Conservation (phyloP, 2,113 vertebrate species). For the Abramis brama region DNA sequence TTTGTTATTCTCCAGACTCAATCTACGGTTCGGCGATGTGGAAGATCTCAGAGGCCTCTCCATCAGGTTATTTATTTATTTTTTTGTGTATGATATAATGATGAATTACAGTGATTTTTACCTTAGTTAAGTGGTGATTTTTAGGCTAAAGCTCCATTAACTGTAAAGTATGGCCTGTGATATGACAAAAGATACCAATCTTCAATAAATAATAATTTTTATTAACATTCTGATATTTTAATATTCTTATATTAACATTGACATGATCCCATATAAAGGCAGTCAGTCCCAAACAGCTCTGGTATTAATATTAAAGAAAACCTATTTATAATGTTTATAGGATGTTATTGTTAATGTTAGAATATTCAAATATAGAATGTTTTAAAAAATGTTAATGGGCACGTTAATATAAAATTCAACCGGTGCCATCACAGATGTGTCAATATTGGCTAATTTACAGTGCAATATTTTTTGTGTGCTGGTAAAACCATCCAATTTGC, state of each 20-base stretch:
- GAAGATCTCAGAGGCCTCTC: slow-evolving; percentile 82
- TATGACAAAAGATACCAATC: slow-evolving; percentile 67
- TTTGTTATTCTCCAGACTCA: slow-evolving; percentile 80
- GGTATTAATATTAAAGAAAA: not conserved
- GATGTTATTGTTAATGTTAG: too few species aligned
- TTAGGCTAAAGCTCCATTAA: too few species aligned
- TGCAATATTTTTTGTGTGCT: not conserved
- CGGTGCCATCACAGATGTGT: not conserved
- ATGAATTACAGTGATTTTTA: too few species aligned
- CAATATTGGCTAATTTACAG: not conserved
- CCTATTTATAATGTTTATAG: not conserved
- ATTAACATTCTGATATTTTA: not conserved
- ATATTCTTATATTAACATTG: not conserved
- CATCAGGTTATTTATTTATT: slow-evolving; percentile 80
- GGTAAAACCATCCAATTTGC: not conserved
- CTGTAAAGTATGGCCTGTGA: not conserved
- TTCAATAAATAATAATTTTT: not conserved
- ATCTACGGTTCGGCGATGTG: slow-evolving; percentile 87
- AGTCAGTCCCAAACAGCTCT: not conserved
- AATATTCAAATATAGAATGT: too few species aligned
- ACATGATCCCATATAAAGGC: not conserved
- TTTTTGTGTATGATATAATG: too few species aligned
- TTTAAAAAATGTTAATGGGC: not conserved
- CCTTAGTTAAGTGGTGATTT: too few species aligned
- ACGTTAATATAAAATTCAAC: not conserved